Evolutionary conservation across 2,888 invertebrate species (phyloP), one percentile per base, ranked within the genome.

Genomic region (Limnephilus marmoratus): DNA sequence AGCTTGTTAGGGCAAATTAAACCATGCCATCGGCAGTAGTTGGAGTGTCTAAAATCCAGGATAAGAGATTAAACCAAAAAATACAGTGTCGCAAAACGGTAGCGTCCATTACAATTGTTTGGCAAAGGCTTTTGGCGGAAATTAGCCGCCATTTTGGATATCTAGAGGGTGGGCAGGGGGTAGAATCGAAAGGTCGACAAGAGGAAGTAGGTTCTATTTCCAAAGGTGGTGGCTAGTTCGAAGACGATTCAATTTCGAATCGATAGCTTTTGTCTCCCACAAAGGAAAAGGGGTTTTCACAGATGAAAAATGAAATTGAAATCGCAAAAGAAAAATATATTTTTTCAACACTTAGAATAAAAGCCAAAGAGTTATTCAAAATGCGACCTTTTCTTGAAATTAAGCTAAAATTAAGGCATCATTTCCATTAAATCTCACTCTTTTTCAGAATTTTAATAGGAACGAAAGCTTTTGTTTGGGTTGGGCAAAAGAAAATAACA

Each of bases 221-320:
- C 68, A 68, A 88, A 88, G 88, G 88, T 88, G 88, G 88, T 88
- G 88, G 88, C 88, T 31, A 88, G 68, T 34, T 88, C 88, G 88
- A 88, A 88, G 88, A 88, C 88, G 88, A 80, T 88, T 88, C 88
- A 88, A 88, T 88, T 88, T 68, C 88, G n/a, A 88, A 88, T 88
- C 88, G 68, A 88, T 88, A 88, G 88, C 88, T 88, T 88, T 88
- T 88, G 88, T 80, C 80, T n/a, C 87, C 68, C 24, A 12, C 18
- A 68, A 68, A 68, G n/a, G 80, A 88, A 88, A 80, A 80, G 29
- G 88, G 88, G 68, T 68, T 87, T 87, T 53, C 68, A 18, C 53
- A 31, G 68, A 49, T 88, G 80, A 88, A 88, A 88, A 88, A 88
- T 80, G 53, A 88, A 29, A 34, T 80, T 85, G 45, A 85, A 85